phyloP scores from a whole-genome alignment of 2,113 vertebrate species.

The Neopipo cinnamomea region DNA sequence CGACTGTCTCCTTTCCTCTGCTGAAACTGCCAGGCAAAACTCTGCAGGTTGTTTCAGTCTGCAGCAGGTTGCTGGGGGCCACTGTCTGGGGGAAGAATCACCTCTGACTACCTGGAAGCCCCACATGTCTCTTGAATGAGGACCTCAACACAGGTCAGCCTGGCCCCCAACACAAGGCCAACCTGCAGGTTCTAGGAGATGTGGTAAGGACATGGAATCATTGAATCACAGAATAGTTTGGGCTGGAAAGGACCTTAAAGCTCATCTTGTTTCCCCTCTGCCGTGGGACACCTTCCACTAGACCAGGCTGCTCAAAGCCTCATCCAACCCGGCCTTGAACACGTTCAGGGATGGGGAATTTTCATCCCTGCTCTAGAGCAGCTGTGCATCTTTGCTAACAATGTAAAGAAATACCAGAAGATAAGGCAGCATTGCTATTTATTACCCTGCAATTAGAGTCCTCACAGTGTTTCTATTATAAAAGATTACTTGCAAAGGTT shows the following conservation, averaged over 20 bases:
- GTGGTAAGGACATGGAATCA: fast-evolving
- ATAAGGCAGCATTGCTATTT: slow-evolving; percentile 68
- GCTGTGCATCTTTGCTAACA: slow-evolving; percentile 29
- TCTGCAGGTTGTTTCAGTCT: not conserved
- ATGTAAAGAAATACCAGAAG: slow-evolving; percentile 55
- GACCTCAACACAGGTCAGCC: not conserved
- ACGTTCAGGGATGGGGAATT: not conserved
- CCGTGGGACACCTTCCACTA: not conserved
- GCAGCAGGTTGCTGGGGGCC: not conserved
- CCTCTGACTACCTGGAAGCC: not conserved
- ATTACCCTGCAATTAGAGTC: slow-evolving; percentile 72
- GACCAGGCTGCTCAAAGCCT: not conserved
- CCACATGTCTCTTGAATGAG: not conserved
- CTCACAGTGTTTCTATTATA: slow-evolving; percentile 60
- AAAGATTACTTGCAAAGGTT: slow-evolving; percentile 56
- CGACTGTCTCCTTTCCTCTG: not conserved
- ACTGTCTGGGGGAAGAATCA: fast-evolving
- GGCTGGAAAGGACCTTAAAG: not conserved
- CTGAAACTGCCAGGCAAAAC: not conserved
- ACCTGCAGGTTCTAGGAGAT: not conserved
- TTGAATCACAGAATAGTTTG: not conserved
- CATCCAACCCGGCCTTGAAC: not conserved
- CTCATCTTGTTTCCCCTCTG: not conserved
- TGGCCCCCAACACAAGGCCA: not conserved
- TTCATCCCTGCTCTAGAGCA: not conserved